Base-by-base conservation (phyloP, 2,888 invertebrate genomes). In the Napeogenes inachia region DNA sequence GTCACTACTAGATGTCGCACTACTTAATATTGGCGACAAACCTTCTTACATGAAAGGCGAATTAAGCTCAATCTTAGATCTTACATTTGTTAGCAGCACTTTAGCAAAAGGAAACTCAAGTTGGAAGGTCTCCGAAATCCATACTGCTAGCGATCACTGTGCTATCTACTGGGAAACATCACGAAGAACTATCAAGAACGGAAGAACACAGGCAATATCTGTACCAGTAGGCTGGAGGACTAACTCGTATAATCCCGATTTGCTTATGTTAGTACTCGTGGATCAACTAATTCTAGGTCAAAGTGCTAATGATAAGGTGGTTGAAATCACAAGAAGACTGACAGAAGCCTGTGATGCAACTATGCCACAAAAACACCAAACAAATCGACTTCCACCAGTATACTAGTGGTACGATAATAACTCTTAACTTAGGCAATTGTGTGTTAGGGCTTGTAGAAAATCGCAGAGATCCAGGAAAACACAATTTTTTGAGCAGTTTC, bases 131-230 rank as follows among this genome's bases (percentile, higher is more conserved):
- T 13, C 38, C 12, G 55, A 55, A 13, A 33, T n/a, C 4, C 33
- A 55, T n/a, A 33, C 55, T 13, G 55, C 55, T 35, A 55, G 55
- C 13, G 55, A 55, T 12, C 55, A 55, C 55, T 33, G 35, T 13
- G 55, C 55, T 10, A 33, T 55, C 13, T 55, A 35, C 13, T 55
- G 35, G 55, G 55, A 55, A 55, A 4, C 33, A 33, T 55, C 55
- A 33, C 38, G 4, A 38, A 10, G 33, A 4, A 33, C 33, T 13
- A 55, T 3, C 12, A 10, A 4, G 4, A 13, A 55, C 10, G 33
- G 55, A 55, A 4, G 2, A 38, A 4, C 38, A 38, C 3, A 38
- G 4, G 8, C 38, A 38, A 38, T 4, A 3, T 8, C 8, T 38
- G 38, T 6, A 6, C 8, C 38, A 38, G 8, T 38, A 8, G 38